These are phyloP conservation scores for Cranoglanis bouderius DNA, from an alignment of 2,113 vertebrate species.

Conservation along the genomic window DNA sequence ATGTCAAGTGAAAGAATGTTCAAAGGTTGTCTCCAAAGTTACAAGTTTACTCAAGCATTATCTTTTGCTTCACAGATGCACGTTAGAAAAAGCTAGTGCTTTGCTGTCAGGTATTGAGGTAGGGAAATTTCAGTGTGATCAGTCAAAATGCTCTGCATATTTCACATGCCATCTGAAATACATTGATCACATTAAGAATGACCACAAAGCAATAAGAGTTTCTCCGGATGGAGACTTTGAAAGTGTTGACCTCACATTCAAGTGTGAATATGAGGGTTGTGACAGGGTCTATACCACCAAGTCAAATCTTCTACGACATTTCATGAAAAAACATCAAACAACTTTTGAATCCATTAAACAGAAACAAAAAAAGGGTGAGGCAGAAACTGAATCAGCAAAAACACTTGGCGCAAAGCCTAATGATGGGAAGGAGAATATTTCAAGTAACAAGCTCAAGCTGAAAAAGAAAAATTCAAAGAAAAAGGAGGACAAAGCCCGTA, in stretches of 20 bases:
- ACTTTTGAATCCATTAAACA: constrained; percentile 87
- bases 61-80: constrained; percentile 94
- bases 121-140: constrained; percentile 90
- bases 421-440: constrained; percentile 81
- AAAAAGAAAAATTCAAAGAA: constrained; percentile 76
- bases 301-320: constrained; percentile 93
- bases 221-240: constrained; percentile 73
- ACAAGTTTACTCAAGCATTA: constrained; percentile 94
- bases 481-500: constrained; percentile 69
- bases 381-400: constrained; percentile 70
- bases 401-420: constrained; percentile 74
- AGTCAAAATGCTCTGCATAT: constrained; percentile 83
- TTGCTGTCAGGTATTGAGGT: constrained; percentile 81
- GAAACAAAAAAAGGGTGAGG: constrained; percentile 67
- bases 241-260: constrained; percentile 86
- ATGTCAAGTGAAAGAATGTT: constrained; percentile 94
- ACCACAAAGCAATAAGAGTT: constrained; percentile 84
- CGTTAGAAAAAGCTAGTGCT: constrained; percentile 88
- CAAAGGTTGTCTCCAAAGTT: constrained; percentile 91
- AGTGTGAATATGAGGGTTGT: constrained; percentile 88
- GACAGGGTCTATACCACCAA: constrained; percentile 95
- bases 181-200: constrained; percentile 88
- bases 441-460: constrained; percentile 76
- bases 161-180: constrained; percentile 90
- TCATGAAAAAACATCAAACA: constrained; percentile 95